phyloP scores from a whole-genome alignment of 2,888 invertebrate species.

The Hipparchia sbordonii region DNA sequence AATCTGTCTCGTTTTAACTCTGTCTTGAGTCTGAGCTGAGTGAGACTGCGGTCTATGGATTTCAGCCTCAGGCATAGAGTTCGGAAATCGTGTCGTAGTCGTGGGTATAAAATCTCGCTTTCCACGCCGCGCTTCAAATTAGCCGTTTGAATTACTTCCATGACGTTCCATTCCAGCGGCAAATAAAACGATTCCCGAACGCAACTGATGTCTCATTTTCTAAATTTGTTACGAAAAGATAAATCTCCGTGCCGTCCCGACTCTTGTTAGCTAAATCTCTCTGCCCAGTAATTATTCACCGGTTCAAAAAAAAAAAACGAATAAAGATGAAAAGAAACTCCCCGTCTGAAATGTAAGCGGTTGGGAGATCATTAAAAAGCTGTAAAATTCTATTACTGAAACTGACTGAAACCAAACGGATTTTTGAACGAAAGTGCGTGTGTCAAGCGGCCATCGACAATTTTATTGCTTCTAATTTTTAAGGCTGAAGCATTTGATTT shows the following conservation, averaged over 20 bases:
- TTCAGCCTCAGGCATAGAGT: too few species aligned
- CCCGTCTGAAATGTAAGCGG: slow-evolving; percentile 72
- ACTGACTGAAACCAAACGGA: slow-evolving; percentile 63
- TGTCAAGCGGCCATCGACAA: slow-evolving; percentile 41
- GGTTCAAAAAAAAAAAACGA: slow-evolving; percentile 59
- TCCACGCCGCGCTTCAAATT: slow-evolving; percentile 65
- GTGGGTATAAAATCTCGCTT: slow-evolving; percentile 3
- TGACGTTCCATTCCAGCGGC: slow-evolving; percentile 51
- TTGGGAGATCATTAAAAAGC: slow-evolving; percentile 77
- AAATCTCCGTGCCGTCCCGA: slow-evolving; percentile 72
- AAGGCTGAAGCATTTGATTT: slow-evolving; percentile 15
- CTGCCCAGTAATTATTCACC: slow-evolving; percentile 75
- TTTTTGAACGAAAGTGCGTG: slow-evolving; percentile 46
- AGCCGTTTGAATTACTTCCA: slow-evolving; percentile 71
- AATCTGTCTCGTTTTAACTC: too few species aligned
- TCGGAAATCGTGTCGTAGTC: slow-evolving; percentile 10
- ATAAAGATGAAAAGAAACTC: slow-evolving; percentile 75
- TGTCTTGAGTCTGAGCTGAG: too few species aligned
- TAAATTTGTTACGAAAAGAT: slow-evolving; percentile 80
- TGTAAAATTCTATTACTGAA: slow-evolving; percentile 74
- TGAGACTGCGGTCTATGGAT: too few species aligned
- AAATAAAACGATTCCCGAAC: slow-evolving; percentile 53
- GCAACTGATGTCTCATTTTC: slow-evolving; percentile 79
- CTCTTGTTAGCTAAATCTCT: slow-evolving; percentile 79
- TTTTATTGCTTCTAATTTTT: slow-evolving; percentile 31